Conservation (phyloP, 2,888 invertebrate genomes). For the Sericinus montela region DNA sequence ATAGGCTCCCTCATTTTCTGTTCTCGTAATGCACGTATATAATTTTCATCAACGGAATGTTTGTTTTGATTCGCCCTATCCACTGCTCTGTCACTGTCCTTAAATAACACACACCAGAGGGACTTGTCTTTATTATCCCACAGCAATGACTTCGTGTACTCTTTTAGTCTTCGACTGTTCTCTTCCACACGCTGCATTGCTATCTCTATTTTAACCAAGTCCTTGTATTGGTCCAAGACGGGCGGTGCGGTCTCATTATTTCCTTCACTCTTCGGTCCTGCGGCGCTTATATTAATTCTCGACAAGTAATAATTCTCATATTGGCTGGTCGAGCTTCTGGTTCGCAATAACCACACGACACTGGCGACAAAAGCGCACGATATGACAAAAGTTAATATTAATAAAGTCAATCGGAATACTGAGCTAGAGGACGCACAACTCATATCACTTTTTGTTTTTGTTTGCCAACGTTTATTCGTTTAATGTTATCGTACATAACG, state of each 20-base stretch:
- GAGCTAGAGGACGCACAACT: slow-evolving; percentile 69
- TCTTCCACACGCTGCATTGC: slow-evolving; percentile 75
- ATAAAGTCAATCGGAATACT: slow-evolving; percentile 68
- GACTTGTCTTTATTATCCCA: slow-evolving; percentile 77
- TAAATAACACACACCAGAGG: slow-evolving; percentile 74
- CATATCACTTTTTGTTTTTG: slow-evolving; percentile 77
- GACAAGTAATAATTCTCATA: slow-evolving; percentile 78
- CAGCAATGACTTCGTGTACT: slow-evolving; percentile 70
- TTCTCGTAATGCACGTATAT: slow-evolving; percentile 58
- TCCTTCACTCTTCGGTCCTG: slow-evolving; percentile 46
- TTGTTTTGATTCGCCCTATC: slow-evolving; percentile 50
- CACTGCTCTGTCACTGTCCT: slow-evolving; percentile 56
- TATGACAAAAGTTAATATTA: slow-evolving; percentile 66
- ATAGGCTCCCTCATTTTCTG: slow-evolving; percentile 66
- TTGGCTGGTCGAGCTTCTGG: slow-evolving; percentile 56
- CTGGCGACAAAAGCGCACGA: slow-evolving; percentile 70
- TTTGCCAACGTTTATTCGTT: slow-evolving; percentile 49
- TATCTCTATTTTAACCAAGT: slow-evolving; percentile 75
- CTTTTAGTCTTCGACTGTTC: slow-evolving; percentile 70
- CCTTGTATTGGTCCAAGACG: slow-evolving; percentile 69
- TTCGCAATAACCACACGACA: slow-evolving; percentile 70
- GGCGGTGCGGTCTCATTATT: slow-evolving; percentile 52
- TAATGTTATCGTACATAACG: slow-evolving; percentile 62
- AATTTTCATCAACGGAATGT: slow-evolving; percentile 56
- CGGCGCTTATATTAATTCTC: slow-evolving; percentile 74